phyloP scores from a whole-genome alignment of 2,888 invertebrate species.

The Spodoptera picta region DNA sequence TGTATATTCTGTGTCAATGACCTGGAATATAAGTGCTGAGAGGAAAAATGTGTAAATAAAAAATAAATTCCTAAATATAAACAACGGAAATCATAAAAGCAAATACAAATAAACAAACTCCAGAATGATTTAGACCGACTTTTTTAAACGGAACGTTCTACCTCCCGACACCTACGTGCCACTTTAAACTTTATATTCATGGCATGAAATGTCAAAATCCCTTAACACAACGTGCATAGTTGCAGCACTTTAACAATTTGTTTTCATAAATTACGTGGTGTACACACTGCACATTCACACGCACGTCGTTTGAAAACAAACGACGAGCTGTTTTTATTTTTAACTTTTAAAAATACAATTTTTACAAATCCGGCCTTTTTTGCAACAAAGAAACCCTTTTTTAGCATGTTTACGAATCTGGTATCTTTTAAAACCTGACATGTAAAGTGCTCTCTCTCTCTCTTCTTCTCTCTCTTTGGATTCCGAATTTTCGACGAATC shows the following conservation, averaged over 20 bases:
- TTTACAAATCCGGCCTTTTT: slow-evolving; percentile 15
- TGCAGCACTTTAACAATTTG: slow-evolving; percentile 28
- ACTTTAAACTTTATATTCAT: slow-evolving; percentile 11
- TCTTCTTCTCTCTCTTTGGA: neutral
- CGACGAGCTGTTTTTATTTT: slow-evolving; percentile 16
- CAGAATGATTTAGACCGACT: slow-evolving; percentile 38
- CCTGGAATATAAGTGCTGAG: slow-evolving; percentile 4
- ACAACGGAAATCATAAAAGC: slow-evolving; percentile 33
- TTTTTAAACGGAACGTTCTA: slow-evolving; percentile 25
- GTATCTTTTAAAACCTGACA: slow-evolving; percentile 6
- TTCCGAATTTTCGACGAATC: neutral
- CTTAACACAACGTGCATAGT: neutral
- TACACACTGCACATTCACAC: slow-evolving; percentile 30
- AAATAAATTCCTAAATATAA: slow-evolving; percentile 10
- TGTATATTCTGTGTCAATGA: neutral
- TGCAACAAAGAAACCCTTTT: slow-evolving; percentile 10
- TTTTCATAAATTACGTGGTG: slow-evolving; percentile 37
- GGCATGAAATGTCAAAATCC: slow-evolving; percentile 7
- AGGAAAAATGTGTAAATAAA: slow-evolving; percentile 10
- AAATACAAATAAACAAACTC: slow-evolving; percentile 40
- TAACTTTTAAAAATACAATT: neutral
- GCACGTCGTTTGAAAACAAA: slow-evolving; percentile 21
- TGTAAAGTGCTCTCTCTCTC: slow-evolving; percentile 3
- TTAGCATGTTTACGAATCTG: slow-evolving; percentile 7
- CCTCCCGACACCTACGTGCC: slow-evolving; percentile 1